Conservation (phyloP, 2,888 invertebrate species). For the Parnassius smintheus region DNA sequence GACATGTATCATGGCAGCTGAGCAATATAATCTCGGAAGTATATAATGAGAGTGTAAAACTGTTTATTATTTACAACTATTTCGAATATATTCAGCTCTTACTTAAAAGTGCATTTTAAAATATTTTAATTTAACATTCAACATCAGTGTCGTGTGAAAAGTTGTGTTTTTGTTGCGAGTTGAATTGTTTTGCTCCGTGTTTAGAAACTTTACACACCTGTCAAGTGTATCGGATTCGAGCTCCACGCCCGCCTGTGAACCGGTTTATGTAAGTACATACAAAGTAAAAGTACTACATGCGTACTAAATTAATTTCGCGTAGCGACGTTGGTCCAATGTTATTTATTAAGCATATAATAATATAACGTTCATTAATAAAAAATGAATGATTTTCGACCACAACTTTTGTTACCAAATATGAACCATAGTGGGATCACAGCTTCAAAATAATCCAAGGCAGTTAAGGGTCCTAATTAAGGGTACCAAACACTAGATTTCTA, state of each 20-base stretch:
- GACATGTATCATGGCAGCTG: not conserved
- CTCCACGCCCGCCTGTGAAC: conserved; percentile 10
- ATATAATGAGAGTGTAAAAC: no score
- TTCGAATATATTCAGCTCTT: not conserved
- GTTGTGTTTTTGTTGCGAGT: conserved; percentile 19
- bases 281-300: conserved; percentile 5
- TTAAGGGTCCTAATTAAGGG: no score
- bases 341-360: not conserved
- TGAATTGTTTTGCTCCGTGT: conserved; percentile 22
- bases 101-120: not conserved
- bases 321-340: not conserved
- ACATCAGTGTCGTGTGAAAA: conserved; percentile 16
- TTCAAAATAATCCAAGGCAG: no score
- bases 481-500: no score
- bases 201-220: conserved; percentile 23
- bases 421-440: no score
- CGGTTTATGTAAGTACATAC: conserved; percentile 26
- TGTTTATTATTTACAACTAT: not conserved
- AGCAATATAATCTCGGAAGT: not conserved
- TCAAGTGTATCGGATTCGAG: conserved; percentile 19
- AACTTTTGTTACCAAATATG: no score
- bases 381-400: no score
- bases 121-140: conserved; percentile 1
- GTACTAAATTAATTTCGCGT: not conserved
- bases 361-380: no score